Base-by-base conservation (phyloP, 2,888 invertebrate genomes). In the Notodonta ziczac region DNA sequence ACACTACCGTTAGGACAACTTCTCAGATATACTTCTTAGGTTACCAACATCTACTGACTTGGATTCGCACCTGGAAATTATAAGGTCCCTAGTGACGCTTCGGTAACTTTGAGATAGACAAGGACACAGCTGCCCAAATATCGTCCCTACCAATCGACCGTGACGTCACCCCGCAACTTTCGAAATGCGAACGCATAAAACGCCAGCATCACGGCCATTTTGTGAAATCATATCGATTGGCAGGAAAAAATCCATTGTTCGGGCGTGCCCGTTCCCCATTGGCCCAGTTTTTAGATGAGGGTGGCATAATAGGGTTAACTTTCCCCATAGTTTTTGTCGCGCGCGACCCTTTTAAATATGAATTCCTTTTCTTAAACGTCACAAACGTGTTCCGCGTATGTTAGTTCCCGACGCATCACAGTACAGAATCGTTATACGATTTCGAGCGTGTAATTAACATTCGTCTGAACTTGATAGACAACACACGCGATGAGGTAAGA, bases 281-380 rank as follows among this genome's bases (percentile, higher is more conserved):
- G 93, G 93, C 91, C 92, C 89, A 92, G 82, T 91, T 93, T 89
- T 89, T 85, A 86, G 81, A 84, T 77, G 84, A 87, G 90, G 91
- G 90, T 86, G 84, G 84, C 81, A 88, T 85, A 87, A 88, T 87
- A 78, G 86, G 84, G 80, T 73, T 70, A 82, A 81, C 87, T 89
- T 91, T 92, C 89, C 89, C 91, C 82, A 81, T 82, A 12, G 87
- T 90, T 89, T 89, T 73, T 69, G 62, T 61, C 56, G 67, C 65
- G 78, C 56, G 67, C 65, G 78, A 73, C 84, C 88, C 82, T 87
- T 87, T 85, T 83, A 84, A 88, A 88, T 85, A 85, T 83, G 81
- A 84, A 82, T 83, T 82, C 81, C 77, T 81, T 76, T 76, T 77
- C 77, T 53, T 73, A 71, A 83, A 82, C 82, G 74, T 78, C 74